Conservation (phyloP, 2,888 invertebrate genomes). For the Scaeva pyrastri region DNA sequence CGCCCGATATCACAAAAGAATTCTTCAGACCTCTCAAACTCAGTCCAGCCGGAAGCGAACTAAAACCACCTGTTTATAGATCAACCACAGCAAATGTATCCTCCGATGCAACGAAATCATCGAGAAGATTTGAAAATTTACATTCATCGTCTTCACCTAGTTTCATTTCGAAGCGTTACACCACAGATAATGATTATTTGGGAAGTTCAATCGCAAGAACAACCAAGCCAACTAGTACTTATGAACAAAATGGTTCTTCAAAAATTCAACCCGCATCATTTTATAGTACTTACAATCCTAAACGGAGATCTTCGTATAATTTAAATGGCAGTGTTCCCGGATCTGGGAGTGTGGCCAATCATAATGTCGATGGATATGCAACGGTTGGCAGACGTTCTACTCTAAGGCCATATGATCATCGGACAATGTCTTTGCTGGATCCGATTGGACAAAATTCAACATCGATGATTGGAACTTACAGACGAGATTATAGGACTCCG, state of each 20-base stretch:
- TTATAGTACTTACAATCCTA: constrained; percentile 83
- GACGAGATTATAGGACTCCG: constrained; percentile 80
- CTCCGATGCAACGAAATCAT: constrained; percentile 80
- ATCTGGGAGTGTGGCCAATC: constrained; percentile 74
- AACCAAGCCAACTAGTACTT: constrained; percentile 36
- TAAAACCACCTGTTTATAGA: constrained; percentile 82
- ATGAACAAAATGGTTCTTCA: constrained; percentile 46
- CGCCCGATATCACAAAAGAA: constrained; percentile 82
- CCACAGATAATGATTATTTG: constrained; percentile 79
- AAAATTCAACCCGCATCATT: constrained; percentile 77
- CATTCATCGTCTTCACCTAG: constrained; percentile 80
- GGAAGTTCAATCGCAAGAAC: constrained; percentile 49
- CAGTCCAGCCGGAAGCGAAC: constrained; percentile 82
- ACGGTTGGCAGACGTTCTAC: constrained; percentile 82
- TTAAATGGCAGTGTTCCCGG: constrained; percentile 79
- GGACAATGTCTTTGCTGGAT: constrained; percentile 82
- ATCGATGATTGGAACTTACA: constrained; percentile 76
- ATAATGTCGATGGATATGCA: constrained; percentile 82
- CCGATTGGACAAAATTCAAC: constrained; percentile 77
- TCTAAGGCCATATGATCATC: constrained; percentile 82
- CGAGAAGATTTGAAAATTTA: constrained; percentile 81
- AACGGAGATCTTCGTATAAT: constrained; percentile 82
- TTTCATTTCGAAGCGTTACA: constrained; percentile 80
- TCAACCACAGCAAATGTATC: constrained; percentile 78
- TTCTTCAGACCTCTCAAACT: constrained; percentile 82